Base-by-base conservation (phyloP, 2,797 vertebrate species). In the Sphenopsis melanotis region DNA sequence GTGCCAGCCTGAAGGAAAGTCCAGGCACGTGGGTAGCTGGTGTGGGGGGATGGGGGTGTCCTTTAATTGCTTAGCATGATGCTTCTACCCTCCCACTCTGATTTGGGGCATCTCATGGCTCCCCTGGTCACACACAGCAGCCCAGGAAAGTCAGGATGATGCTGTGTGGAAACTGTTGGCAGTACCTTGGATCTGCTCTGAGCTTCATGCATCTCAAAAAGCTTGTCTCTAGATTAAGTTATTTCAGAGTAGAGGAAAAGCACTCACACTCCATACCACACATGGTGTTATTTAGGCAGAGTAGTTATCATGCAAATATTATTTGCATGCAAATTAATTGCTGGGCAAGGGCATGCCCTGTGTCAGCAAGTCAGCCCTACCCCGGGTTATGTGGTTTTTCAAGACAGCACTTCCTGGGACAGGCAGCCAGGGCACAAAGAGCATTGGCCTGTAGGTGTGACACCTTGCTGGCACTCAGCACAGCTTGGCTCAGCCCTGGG, bases 201-300 rank as follows among this genome's bases (percentile, higher is more conserved):
- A 85, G 60, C 24, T 75, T 82, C 18, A 32, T 46, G 30, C 19
- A 29, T 39, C 71, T 80, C 23, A 12, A 60, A 84, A 60, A 66
- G 15, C 37, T 87, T 64, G 39, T 36, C 80, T 94, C 56, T 76
- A 91, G 81, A 90, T 30, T 15, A 74, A 90, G 36, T 82, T 93
- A 89, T 65, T 88, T 63, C 85, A 63, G 80, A 41, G 37, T 1
- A 69, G 20, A 19, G 46, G 59, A 47, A 52, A 86, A 93, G 39
- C 50, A 22, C 22, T 83, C 4, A 0, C 55, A 61, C 69, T 65
- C 81, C 24, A 66, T 39, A 53, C n/a, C 72, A 65, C 55, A 66
- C 29, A 10, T 32, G 59, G 47, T 79, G 26, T 88, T 72, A 69
- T 29, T 95, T 76, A 76, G 63, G 86, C 65, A 61, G 29, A 57